These are phyloP conservation scores for Oryctes rhinoceros DNA, from an alignment of 1,140 invertebrate genomes.

Conservation along the genomic window DNA sequence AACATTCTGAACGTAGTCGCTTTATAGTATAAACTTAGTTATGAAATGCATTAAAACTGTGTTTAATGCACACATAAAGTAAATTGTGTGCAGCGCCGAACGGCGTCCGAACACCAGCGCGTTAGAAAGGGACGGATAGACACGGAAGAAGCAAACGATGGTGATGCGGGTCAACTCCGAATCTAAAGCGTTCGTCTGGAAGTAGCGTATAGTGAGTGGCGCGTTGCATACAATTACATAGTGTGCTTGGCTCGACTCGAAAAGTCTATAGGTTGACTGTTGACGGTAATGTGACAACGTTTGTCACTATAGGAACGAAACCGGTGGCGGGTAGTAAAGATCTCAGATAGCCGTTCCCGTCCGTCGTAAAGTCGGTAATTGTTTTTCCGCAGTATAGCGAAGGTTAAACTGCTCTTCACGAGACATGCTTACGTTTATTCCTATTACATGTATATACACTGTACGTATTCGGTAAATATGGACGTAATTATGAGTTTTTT, in stretches of 20 bases:
- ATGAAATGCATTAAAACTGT: constrained; percentile 56
- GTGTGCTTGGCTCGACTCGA: no score
- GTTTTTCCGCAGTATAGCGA: background rate
- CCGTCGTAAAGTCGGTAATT: constrained; percentile 18
- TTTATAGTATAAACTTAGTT: constrained; percentile 55
- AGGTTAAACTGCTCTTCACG: background rate
- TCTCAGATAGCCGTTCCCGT: background rate
- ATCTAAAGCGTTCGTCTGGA: no score
- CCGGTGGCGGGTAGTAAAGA: background rate
- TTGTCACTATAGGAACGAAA: constrained; percentile 1
- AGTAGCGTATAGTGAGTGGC: no score
- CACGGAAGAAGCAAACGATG: background rate
- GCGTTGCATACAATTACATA: no score
- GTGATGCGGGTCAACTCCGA: background rate
- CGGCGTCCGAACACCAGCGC: background rate
- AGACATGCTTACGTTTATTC: no score
- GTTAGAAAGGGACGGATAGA: background rate
- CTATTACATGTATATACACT: no score
- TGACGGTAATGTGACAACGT: constrained; percentile 21
- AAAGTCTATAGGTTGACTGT: background rate
- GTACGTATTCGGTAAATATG: no score
- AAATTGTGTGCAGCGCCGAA: constrained; percentile 47
- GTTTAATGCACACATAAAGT: constrained; percentile 55
- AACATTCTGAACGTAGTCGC: constrained; percentile 52
- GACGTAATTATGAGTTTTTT: no score